phyloP scores from a whole-genome alignment of 2,113 vertebrate species.

The Grantiella picta region DNA sequence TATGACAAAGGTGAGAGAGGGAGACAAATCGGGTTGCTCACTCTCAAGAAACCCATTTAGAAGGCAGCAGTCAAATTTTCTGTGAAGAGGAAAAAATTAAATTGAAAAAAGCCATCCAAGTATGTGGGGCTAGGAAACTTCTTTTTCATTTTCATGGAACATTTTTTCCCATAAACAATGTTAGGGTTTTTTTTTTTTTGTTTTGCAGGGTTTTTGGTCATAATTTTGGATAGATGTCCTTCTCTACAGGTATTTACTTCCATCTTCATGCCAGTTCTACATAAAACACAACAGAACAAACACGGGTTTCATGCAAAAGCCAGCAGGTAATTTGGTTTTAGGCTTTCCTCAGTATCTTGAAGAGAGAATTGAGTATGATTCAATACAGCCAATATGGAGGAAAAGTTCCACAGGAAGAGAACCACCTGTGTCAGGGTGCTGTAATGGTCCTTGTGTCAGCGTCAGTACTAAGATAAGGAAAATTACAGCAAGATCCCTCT shows the following conservation, averaged over 20 bases:
- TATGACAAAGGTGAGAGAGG: background rate
- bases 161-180: background rate
- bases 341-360: background rate
- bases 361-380: background rate
- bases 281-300: background rate
- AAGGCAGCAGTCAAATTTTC: background rate
- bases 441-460: no score
- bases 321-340: background rate
- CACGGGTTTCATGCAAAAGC: background rate
- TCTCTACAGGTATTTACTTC: background rate
- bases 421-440: background rate
- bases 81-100: background rate
- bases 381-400: background rate
- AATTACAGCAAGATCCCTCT: background rate
- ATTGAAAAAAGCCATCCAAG: background rate
- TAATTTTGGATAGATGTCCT: background rate
- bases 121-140: background rate
- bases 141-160: background rate
- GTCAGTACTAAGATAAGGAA: no score
- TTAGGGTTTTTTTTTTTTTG: background rate
- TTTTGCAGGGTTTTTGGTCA: background rate
- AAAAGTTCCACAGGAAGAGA: background rate
- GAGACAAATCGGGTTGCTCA: background rate
- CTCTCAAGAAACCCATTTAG: background rate
- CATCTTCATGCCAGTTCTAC: background rate